Evolutionary conservation across 2,888 invertebrate genomes (phyloP).

Genomic region (Sarcophaga variegata): DNA sequence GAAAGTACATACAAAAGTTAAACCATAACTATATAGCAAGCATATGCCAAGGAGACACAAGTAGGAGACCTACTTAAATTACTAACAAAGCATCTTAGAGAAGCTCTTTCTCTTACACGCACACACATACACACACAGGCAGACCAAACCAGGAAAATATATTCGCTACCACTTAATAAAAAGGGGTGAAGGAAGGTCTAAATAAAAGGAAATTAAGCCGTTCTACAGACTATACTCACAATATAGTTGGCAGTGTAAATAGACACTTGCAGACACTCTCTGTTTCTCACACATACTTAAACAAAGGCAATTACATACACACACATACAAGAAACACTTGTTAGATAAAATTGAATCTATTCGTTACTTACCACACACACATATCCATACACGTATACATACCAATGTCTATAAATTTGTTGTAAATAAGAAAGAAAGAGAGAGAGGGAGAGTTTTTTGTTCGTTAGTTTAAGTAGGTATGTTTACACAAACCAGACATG

Average conservation of each 20-base stretch:
- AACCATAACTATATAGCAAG: not conserved
- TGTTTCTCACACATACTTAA: not conserved
- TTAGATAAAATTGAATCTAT: constrained; percentile 39
- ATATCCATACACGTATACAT: not conserved
- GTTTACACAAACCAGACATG: too few relatives aligned
- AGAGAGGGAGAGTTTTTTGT: too few relatives aligned
- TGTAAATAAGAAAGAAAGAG: too few relatives aligned
- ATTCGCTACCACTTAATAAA: not conserved
- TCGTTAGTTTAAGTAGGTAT: too few relatives aligned
- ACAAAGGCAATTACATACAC: not conserved
- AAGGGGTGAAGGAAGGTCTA: not conserved
- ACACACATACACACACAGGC: not conserved
- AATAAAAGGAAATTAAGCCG: not conserved
- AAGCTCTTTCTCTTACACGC: not conserved
- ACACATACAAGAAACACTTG: constrained; percentile 15
- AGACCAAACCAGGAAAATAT: not conserved
- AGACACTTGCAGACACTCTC: not conserved
- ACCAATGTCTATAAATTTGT: not conserved
- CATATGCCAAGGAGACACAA: not conserved
- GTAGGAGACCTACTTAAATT: not conserved
- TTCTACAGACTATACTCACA: not conserved
- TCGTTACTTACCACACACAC: constrained; percentile 20
- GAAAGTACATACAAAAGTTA: not conserved
- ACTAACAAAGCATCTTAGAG: not conserved
- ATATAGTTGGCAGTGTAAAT: not conserved